Conservation (phyloP, 2,797 vertebrate species). For the Oryzias dopingdopingensis region DNA sequence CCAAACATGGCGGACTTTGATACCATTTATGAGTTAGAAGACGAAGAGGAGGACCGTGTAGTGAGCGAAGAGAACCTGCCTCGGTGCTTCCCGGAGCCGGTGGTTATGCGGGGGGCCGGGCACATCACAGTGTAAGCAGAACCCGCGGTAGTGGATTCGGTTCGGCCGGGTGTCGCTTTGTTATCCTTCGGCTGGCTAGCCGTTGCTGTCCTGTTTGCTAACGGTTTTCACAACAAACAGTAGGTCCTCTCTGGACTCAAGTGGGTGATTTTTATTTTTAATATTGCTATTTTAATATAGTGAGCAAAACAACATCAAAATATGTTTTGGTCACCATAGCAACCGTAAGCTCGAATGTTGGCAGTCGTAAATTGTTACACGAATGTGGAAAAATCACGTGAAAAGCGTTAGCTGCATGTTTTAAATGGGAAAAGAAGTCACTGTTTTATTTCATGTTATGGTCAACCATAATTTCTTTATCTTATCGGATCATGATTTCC, state of each 20-base stretch:
- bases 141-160: constrained; percentile 7
- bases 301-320: not conserved
- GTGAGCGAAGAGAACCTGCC: constrained; percentile 88
- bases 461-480: not conserved
- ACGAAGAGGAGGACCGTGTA: constrained; percentile 87
- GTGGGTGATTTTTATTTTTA: too few relatives aligned
- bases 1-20: constrained; percentile 99
- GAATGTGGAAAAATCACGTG: too few relatives aligned
- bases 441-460: too few relatives aligned
- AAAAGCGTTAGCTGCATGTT: constrained; percentile 15
- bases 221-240: constrained; percentile 50
- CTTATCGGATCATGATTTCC: not conserved
- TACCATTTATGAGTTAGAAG: constrained; percentile 96
- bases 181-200: constrained; percentile 47
- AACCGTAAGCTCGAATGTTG: not conserved
- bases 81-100: constrained; percentile 89
- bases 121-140: constrained; percentile 97
- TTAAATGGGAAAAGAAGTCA: too few relatives aligned
- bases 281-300: too few relatives aligned
- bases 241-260: constrained; percentile 11
- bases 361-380: not conserved
- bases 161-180: constrained; percentile 21
- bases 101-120: constrained; percentile 92
- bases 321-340: not conserved
- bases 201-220: constrained; percentile 53